phyloP scores from a whole-genome alignment of 2,113 vertebrate species.

The Leucopternis melanops region DNA sequence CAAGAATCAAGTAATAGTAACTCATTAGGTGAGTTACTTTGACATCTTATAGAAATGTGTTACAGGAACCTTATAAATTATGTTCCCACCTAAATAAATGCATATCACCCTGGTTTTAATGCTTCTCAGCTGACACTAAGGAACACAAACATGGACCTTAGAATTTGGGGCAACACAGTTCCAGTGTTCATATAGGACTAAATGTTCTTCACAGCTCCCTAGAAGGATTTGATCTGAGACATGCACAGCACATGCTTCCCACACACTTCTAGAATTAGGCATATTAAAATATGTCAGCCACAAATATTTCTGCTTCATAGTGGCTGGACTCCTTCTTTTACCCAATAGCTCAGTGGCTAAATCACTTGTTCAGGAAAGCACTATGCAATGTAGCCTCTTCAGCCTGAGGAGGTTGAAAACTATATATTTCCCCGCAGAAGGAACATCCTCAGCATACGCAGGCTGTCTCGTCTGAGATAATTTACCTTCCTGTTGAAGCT shows the following conservation, averaged over 20 bases:
- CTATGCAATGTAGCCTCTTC: neutral
- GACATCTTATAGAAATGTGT: neutral
- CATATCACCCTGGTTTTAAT: neutral
- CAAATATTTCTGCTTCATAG: neutral
- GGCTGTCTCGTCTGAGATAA: neutral
- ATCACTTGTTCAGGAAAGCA: neutral
- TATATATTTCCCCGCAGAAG: neutral
- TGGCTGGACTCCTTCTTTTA: neutral
- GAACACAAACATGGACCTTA: neutral
- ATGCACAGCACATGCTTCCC: rapidly evolving
- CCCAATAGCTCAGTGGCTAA: neutral
- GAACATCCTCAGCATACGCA: neutral
- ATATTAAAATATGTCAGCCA: neutral
- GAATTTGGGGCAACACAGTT: neutral
- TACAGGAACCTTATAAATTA: neutral
- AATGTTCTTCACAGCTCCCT: neutral
- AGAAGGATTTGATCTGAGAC: neutral
- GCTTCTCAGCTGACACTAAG: neutral
- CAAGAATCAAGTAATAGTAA: neutral
- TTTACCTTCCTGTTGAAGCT: neutral
- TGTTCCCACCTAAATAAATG: neutral
- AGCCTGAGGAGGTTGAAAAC: neutral
- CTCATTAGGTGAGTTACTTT: neutral
- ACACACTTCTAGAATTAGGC: neutral
- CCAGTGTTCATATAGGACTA: neutral